Evolutionary conservation across 2,797 vertebrate species (phyloP).

Genomic region (Oryzias dopingdopingensis): DNA sequence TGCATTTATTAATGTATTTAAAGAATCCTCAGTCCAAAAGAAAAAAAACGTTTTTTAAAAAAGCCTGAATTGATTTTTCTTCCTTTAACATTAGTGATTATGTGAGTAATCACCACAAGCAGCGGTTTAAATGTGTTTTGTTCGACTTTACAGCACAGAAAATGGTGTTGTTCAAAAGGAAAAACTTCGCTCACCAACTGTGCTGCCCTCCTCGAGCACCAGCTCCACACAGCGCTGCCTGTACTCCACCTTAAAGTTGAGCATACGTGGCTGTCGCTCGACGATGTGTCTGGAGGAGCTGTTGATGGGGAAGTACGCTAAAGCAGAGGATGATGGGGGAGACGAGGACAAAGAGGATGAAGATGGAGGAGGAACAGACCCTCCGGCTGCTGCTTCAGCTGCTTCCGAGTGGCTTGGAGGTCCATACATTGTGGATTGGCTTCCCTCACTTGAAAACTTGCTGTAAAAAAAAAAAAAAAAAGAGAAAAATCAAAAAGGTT

Average conservation of each 20-base stretch:
- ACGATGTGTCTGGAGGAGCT: constrained; percentile 89
- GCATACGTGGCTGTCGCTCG: constrained; percentile 93
- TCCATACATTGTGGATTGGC: constrained; percentile 84
- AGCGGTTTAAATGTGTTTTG: not conserved
- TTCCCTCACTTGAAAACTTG: constrained; percentile 87
- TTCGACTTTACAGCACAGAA: too few species aligned
- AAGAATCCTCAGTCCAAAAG: too few species aligned
- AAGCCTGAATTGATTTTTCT: too few species aligned
- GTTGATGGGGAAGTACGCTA: constrained; percentile 89
- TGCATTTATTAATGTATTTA: too few species aligned
- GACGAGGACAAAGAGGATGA: constrained; percentile 84
- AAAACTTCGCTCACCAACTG: constrained; percentile 86
- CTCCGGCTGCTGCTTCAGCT: constrained; percentile 69
- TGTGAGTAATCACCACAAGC: too few species aligned
- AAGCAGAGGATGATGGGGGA: constrained; percentile 79
- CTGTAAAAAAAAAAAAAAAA: constrained; percentile 57
- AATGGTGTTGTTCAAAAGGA: too few species aligned
- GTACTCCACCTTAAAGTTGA: constrained; percentile 97
- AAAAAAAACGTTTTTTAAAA: too few species aligned
- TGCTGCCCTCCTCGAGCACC: constrained; percentile 92
- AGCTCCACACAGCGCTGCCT: constrained; percentile 92
- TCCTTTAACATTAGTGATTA: too few species aligned
- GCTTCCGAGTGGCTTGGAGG: constrained; percentile 80
- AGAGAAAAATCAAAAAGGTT: constrained; percentile 19
- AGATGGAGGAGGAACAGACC: constrained; percentile 63